These are phyloP conservation scores for Limnephilus auricula DNA, from an alignment of 2,888 invertebrate species.

Conservation along the genomic window DNA sequence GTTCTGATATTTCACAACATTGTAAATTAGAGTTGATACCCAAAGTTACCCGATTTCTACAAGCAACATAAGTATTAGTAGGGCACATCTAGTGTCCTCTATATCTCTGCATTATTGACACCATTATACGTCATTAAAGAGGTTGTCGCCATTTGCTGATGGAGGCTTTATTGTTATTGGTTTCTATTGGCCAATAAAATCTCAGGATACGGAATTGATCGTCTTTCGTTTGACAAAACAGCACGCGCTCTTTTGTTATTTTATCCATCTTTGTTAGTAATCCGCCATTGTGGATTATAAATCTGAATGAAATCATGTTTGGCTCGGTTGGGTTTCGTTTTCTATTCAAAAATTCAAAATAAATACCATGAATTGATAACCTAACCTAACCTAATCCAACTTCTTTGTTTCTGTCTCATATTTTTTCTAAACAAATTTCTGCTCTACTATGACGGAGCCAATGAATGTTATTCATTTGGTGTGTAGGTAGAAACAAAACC, in stretches of 20 bases:
- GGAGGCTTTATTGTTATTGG: conserved; percentile 30
- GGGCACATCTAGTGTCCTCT: not conserved
- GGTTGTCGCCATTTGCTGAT: conserved; percentile 19
- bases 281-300: not conserved
- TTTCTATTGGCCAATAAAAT: conserved; percentile 34
- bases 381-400: too few species aligned
- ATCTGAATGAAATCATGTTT: not conserved
- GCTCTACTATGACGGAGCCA: too few species aligned
- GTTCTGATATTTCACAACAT: not conserved
- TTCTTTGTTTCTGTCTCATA: too few species aligned
- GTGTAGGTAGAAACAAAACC: too few species aligned
- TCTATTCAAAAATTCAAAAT: not conserved
- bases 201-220: conserved; percentile 6
- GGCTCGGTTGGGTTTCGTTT: not conserved
- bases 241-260: conserved; percentile 6
- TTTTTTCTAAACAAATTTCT: too few species aligned
- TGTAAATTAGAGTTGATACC: too few species aligned
- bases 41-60: too few species aligned
- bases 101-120: not conserved
- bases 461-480: too few species aligned
- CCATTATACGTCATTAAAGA: conserved; percentile 19
- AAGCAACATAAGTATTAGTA: too few species aligned
- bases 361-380: not conserved
- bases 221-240: conserved; percentile 9
- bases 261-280: not conserved